Conservation (phyloP, 2,888 invertebrate species). For the Liopterus haemorrhoidalis region DNA sequence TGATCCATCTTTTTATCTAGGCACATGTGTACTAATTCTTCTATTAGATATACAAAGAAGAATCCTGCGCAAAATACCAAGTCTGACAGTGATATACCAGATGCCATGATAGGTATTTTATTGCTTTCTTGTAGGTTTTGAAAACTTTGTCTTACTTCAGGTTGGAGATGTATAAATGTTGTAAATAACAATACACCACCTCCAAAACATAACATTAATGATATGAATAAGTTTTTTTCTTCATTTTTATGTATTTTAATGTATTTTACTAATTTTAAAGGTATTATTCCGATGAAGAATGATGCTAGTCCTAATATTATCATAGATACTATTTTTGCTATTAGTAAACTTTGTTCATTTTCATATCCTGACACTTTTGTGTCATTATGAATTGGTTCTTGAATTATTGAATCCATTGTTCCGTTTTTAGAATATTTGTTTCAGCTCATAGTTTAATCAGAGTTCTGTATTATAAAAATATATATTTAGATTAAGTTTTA, state of each 20-base stretch:
- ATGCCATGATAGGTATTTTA: conserved; percentile 45
- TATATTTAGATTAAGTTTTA: too few relatives aligned
- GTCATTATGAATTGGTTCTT: conserved; percentile 7
- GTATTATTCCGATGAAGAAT: conserved; percentile 54
- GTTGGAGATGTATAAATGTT: conserved; percentile 59
- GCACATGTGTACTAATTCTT: conserved; percentile 55
- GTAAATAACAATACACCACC: conserved; percentile 62
- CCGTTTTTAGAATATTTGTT: too few relatives aligned
- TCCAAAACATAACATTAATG: conserved; percentile 57
- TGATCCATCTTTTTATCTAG: conserved; percentile 47
- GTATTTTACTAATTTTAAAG: conserved; percentile 43
- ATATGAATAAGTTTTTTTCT: conserved; percentile 50
- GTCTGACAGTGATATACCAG: conserved; percentile 51
- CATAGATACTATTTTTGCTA: conserved; percentile 57
- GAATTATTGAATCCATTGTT: conserved; percentile 1
- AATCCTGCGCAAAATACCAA: conserved; percentile 58
- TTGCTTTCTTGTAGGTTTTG: conserved; percentile 45
- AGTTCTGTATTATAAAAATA: too few relatives aligned
- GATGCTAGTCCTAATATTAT: conserved; percentile 53
- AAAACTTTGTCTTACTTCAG: conserved; percentile 58
- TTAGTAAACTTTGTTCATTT: conserved; percentile 37
- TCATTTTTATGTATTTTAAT: conserved; percentile 41
- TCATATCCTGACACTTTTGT: conserved; percentile 12
- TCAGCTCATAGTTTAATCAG: too few relatives aligned
- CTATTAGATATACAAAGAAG: conserved; percentile 59